Evolutionary conservation across 2,113 vertebrate species (phyloP).

Genomic region (Myanophis thanlyinensis): DNA sequence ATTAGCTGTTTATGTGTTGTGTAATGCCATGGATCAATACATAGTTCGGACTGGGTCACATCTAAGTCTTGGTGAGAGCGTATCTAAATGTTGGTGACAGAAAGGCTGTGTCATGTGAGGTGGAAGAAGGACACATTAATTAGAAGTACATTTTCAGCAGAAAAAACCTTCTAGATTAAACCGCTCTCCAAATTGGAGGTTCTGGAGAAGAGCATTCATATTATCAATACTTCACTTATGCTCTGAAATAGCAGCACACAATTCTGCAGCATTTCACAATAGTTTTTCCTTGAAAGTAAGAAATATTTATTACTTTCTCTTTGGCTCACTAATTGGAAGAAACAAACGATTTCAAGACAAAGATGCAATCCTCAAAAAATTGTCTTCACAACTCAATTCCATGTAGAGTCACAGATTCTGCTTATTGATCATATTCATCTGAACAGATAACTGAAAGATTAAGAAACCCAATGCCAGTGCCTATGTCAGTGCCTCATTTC

Average conservation of each 20-base stretch:
- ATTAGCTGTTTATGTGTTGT: not conserved
- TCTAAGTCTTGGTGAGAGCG: not conserved
- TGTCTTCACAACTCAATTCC: not conserved
- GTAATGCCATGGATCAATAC: not conserved
- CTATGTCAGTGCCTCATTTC: not conserved
- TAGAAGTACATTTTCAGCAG: not conserved
- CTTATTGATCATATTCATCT: not conserved
- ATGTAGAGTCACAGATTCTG: not conserved
- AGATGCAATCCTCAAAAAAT: not conserved
- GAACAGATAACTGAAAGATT: not conserved
- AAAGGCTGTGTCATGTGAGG: too few species aligned
- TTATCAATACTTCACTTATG: not conserved
- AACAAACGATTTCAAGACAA: not conserved
- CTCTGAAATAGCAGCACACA: not conserved
- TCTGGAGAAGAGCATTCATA: not conserved
- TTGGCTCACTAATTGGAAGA: not conserved
- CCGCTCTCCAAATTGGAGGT: not conserved
- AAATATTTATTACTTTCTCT: not conserved
- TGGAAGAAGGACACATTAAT: not conserved
- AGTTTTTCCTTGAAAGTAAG: not conserved
- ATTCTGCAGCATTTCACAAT: not conserved
- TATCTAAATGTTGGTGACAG: not conserved
- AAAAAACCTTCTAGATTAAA: not conserved
- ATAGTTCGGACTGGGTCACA: not conserved
- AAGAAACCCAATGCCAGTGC: not conserved